These are phyloP conservation scores for Pantelozetes paolii DNA, from an alignment of 2,888 invertebrate genomes.

Conservation along the genomic window DNA sequence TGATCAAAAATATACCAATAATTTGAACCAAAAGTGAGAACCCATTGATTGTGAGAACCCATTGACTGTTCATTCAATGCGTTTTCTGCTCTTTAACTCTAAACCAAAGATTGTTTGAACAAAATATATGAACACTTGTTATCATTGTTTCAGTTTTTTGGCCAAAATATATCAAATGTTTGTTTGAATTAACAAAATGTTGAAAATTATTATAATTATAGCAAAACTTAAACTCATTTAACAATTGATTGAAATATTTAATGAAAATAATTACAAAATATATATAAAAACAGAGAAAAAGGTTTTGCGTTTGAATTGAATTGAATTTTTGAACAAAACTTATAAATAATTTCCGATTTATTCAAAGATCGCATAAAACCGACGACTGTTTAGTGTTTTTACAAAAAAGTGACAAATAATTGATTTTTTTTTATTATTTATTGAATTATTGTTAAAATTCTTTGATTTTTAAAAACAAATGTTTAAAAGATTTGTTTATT, in stretches of 20 bases:
- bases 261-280: background rate
- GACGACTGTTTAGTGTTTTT: background rate
- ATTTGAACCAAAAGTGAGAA: no score
- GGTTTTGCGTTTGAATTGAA: background rate
- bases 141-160: background rate
- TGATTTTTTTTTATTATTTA: background rate
- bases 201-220: background rate
- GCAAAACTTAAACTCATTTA: background rate
- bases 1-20: no score
- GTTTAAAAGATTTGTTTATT: constrained; percentile 11
- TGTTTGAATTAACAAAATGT: background rate
- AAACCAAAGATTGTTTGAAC: background rate
- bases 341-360: no score
- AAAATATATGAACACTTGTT: background rate
- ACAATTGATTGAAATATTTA: background rate
- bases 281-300: background rate
- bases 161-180: constrained; percentile 6
- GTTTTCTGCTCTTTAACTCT: background rate
- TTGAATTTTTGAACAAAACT: background rate
- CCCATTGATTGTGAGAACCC: no score
- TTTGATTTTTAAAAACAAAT: constrained; percentile 1
- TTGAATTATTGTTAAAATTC: background rate
- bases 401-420: background rate
- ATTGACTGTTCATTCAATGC: no score
- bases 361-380: background rate